phyloP scores from a whole-genome alignment of 2,888 invertebrate genomes.

The Pristionchus entomophagus region DNA sequence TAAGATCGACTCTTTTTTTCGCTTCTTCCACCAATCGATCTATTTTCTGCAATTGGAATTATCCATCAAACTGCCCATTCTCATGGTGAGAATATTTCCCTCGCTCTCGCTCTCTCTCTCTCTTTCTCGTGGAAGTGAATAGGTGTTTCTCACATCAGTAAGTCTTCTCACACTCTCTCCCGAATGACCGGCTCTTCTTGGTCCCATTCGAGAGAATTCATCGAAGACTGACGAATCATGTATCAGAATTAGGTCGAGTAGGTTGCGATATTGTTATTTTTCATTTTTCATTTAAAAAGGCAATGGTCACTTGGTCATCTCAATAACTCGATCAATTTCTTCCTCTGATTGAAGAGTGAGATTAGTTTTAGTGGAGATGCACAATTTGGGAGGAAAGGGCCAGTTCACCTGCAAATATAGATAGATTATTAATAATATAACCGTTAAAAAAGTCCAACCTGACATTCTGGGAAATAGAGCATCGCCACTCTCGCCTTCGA shows the following conservation, averaged over 20 bases:
- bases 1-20: constrained; percentile 58
- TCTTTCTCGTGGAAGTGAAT: not conserved
- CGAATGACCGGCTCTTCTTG: constrained; percentile 49
- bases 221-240: constrained; percentile 59
- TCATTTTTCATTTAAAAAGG: not conserved
- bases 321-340: too few species aligned
- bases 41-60: too few species aligned
- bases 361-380: not conserved
- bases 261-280: constrained; percentile 53
- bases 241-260: constrained; percentile 60
- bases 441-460: too few species aligned
- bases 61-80: too few species aligned
- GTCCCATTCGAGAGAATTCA: constrained; percentile 57
- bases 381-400: constrained; percentile 2
- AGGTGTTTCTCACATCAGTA: not conserved
- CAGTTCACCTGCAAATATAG: constrained; percentile 15
- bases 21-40: not conserved
- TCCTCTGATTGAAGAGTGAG: constrained; percentile 1
- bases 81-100: too few species aligned
- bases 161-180: constrained; percentile 33
- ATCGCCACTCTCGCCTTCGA: constrained; percentile 57
- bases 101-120: too few species aligned
- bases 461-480: constrained; percentile 66
- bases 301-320: not conserved
- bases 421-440: not conserved